Evolutionary conservation across 2,113 vertebrate species (phyloP), one percentile per base, ranked within the genome.

Genomic region (Pterocles orientalis): DNA sequence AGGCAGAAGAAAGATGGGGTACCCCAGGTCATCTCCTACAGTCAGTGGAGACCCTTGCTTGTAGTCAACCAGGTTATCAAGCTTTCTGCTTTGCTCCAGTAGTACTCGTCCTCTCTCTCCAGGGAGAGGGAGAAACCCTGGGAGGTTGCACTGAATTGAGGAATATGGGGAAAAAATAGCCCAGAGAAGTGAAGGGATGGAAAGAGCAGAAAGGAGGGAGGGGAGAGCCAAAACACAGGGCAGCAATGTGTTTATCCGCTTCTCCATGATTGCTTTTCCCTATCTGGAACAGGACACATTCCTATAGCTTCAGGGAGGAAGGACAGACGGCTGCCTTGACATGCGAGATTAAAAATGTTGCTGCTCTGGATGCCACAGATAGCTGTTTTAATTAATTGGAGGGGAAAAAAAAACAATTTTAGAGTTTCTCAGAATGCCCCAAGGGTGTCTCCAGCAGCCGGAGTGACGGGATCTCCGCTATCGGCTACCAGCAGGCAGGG

Each of bases 371-470:
- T 93, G 78, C 83, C 54, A 23, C 8, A 60, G 69, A 88, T 54
- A 65, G 57, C 73, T 80, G 21, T 34, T 64, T 64, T 75, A 75
- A 83, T 90, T 87, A 93, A 90, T 79, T 70, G 57, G 68, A 83
- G 39, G 43, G 68, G 50, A 45, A 84, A 50, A 60, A 60, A 76
- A 75, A 65, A 70, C 47, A 34, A 68, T 57, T 68, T 57, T 25
- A 43, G 43, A 87, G 41, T 73, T 76, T 26, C 15, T 64, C 72
- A 66, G 72, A 43, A 56, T 33, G 45, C 47, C 56, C 62, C 72
- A 34, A 48, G 51, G 72, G 62, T 0, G 0, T 31, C 82, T 90
- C 65, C 82, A 54, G 61, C 50, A 81, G 68, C 19, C 48, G 68
- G 39, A 88, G 51, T 14, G 39, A 14, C 0, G 18, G 34, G 41